Percentiles rank a stretch among this genome's conserved stretches.
These are phyloP conservation scores for Danio albolineatus DNA, from an alignment of 2,797 vertebrate species.

Conservation along the genomic window DNA sequence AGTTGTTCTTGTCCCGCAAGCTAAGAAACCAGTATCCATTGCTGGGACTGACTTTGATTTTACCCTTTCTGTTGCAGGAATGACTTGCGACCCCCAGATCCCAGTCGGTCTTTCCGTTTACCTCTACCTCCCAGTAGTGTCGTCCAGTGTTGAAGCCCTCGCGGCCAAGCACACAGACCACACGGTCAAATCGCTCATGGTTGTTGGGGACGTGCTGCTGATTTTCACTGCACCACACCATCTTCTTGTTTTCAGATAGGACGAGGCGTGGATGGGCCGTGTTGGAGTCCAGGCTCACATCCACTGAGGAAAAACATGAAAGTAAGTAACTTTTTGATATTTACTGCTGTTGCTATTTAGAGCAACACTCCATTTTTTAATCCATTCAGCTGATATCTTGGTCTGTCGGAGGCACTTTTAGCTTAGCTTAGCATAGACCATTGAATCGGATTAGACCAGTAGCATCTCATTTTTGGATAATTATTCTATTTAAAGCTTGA, in stretches of 20 bases:
- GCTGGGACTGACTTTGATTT: slow-evolving; percentile 73
- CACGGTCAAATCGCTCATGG: slow-evolving; percentile 76
- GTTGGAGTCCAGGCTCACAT: slow-evolving; percentile 79
- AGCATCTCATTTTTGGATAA: no score
- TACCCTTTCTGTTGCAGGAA: slow-evolving; percentile 77
- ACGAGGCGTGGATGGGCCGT: slow-evolving; percentile 82
- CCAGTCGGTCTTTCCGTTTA: slow-evolving; percentile 80
- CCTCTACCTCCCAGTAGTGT: slow-evolving; percentile 85
- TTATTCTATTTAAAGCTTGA: no score
- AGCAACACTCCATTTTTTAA: no score
- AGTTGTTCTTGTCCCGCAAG: slow-evolving; percentile 78
- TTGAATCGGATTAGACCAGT: no score
- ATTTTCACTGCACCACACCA: slow-evolving; percentile 72
- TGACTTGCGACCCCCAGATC: slow-evolving; percentile 76
- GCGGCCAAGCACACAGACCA: slow-evolving; percentile 80
- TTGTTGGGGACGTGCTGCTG: slow-evolving; percentile 71
- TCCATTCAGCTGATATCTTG: no score
- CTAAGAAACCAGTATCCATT: slow-evolving; percentile 82
- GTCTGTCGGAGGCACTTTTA: no score
- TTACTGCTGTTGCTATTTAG: neutral
- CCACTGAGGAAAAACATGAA: slow-evolving; percentile 67
- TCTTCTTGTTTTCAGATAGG: slow-evolving; percentile 78
- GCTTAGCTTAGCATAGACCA: no score
- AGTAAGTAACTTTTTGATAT: neutral
- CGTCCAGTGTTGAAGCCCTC: slow-evolving; percentile 75